phyloP scores from a whole-genome alignment of 2,888 invertebrate genomes.

The Drosophila helvetica region DNA sequence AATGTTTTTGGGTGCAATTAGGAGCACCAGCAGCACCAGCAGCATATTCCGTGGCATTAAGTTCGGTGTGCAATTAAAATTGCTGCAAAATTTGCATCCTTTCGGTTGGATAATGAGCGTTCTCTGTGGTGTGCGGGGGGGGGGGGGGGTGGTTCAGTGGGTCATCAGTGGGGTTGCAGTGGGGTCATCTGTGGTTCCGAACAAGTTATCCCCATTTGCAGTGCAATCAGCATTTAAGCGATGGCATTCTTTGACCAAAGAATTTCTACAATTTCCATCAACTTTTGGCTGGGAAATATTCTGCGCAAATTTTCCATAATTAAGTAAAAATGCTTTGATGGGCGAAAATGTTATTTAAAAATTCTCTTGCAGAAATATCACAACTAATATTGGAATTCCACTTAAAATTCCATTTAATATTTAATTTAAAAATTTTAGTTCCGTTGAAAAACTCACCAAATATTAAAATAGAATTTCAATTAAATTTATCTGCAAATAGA shows the following conservation, averaged over 20 bases:
- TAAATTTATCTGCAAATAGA: slow-evolving; percentile 51
- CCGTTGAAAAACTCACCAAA: slow-evolving; percentile 50
- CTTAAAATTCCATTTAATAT: too few relatives aligned
- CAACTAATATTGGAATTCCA: too few relatives aligned
- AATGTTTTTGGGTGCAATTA: slow-evolving; percentile 59
- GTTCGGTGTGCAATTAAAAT: slow-evolving; percentile 69
- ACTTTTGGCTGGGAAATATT: background rate
- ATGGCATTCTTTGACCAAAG: slow-evolving; percentile 5
- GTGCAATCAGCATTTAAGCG: slow-evolving; percentile 12
- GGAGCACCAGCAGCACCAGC: slow-evolving; percentile 27
- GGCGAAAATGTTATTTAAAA: too few relatives aligned
- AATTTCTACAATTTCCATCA: background rate
- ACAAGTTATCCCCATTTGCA: slow-evolving; percentile 27
- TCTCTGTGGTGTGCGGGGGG: slow-evolving; percentile 2
- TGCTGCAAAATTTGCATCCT: slow-evolving; percentile 27
- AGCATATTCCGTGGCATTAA: slow-evolving; percentile 61
- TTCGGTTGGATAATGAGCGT: slow-evolving; percentile 36
- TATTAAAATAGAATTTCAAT: slow-evolving; percentile 26
- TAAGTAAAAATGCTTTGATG: background rate
- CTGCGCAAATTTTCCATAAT: background rate
- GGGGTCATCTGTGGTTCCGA: background rate
- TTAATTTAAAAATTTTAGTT: too few relatives aligned
- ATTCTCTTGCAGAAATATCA: too few relatives aligned
- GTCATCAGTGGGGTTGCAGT: background rate
- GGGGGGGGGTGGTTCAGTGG: background rate